Conservation (phyloP, 1,140 invertebrate species). For the Brachionus rotundiformis region DNA sequence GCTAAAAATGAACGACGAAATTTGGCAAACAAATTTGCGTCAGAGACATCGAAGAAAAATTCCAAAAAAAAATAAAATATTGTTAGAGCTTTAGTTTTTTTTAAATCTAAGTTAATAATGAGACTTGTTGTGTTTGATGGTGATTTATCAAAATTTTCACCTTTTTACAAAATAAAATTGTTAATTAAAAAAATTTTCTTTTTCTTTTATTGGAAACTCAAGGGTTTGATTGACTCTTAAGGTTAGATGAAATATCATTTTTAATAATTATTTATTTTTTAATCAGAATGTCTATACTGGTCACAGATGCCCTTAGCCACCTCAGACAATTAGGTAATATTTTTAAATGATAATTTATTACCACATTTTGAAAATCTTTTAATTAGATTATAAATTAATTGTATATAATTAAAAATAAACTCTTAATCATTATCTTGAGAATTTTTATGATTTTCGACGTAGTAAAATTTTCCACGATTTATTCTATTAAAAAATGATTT, state of each 20-base stretch:
- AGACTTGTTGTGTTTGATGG: not conserved
- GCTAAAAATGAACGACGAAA: conserved; percentile 60
- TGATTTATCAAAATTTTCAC: conserved; percentile 5
- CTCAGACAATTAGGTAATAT: conserved; percentile 16
- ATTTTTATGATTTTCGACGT: too few relatives aligned
- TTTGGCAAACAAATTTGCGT: conserved; percentile 42
- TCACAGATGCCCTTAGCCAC: not conserved
- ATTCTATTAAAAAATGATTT: too few relatives aligned
- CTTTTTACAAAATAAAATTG: conserved; percentile 7
- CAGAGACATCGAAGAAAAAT: not conserved
- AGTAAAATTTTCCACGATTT: too few relatives aligned
- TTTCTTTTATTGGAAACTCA: not conserved
- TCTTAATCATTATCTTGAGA: too few relatives aligned
- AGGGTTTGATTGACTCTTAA: conserved; percentile 20
- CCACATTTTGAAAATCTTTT: too few relatives aligned
- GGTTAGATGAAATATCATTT: not conserved
- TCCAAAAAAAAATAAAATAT: conserved; percentile 23
- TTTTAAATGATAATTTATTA: too few relatives aligned
- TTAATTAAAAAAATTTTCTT: not conserved
- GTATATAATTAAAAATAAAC: too few relatives aligned
- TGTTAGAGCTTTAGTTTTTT: conserved; percentile 7
- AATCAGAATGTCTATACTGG: not conserved
- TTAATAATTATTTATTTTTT: not conserved
- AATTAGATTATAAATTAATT: too few relatives aligned
- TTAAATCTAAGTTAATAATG: not conserved